phyloP scores from a whole-genome alignment of 2,113 vertebrate species.

The Kryptolebias marmoratus region DNA sequence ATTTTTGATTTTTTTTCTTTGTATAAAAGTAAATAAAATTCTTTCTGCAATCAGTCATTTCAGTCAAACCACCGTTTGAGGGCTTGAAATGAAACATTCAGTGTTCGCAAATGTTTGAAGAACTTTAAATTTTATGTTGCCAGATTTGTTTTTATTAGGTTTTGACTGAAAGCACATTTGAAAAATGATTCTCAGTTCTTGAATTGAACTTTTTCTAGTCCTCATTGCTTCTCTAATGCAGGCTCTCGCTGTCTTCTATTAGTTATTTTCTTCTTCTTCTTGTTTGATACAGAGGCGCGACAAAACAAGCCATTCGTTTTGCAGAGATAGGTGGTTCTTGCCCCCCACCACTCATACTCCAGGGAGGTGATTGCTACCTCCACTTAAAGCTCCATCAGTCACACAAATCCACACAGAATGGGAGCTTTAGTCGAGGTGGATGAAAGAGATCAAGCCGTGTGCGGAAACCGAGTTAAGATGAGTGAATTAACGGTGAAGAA shows the following conservation, averaged over 20 bases:
- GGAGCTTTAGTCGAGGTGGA: conserved; percentile 13
- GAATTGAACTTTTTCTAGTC: background rate
- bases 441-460: conserved; percentile 24
- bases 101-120: background rate
- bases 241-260: conserved; percentile 9
- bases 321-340: conserved; percentile 14
- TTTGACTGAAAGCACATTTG: background rate
- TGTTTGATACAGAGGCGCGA: conserved; percentile 11
- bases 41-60: no score
- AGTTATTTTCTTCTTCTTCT: conserved; percentile 2
- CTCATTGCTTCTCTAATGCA: background rate
- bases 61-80: no score
- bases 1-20: no score
- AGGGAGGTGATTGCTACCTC: conserved; percentile 34
- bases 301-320: conserved; percentile 15
- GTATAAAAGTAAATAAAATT: no score
- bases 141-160: no score
- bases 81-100: no score
- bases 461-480: conserved; percentile 7
- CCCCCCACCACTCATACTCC: conserved; percentile 36
- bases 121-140: no score
- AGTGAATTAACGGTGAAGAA: background rate
- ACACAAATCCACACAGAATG: conserved; percentile 31
- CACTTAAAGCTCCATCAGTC: conserved; percentile 44
- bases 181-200: conserved; percentile 4